A percentile compares a stretch with the other conserved stretches of the same genome.
These are phyloP conservation scores for Girardinichthys multiradiatus DNA, from an alignment of 2,113 vertebrate genomes.

Conservation along the genomic window DNA sequence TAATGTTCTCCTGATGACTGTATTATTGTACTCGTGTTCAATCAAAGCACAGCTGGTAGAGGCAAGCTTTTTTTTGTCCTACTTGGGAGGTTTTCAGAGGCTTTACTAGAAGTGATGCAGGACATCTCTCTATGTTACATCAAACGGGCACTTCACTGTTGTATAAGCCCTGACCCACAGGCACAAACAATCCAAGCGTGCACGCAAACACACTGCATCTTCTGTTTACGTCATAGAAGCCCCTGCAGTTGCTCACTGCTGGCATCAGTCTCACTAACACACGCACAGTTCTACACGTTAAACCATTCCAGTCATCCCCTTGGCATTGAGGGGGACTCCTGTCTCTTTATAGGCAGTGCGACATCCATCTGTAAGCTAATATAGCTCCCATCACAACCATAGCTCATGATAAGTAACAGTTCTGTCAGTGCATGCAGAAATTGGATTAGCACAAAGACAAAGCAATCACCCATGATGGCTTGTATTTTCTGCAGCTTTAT, in stretches of 20 bases:
- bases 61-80: neutral
- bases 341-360: conserved; percentile 36
- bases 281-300: conserved; percentile 9
- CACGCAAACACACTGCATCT: conserved; percentile 4
- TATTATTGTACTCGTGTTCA: conserved; percentile 2
- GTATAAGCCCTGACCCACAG: conserved; percentile 36
- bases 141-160: conserved; percentile 40
- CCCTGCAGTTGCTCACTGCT: conserved; percentile 30
- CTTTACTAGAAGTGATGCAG: conserved; percentile 58
- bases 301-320: conserved; percentile 50
- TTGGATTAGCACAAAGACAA: conserved; percentile 25
- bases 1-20: conserved; percentile 20
- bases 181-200: conserved; percentile 33
- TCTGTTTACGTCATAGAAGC: conserved; percentile 49
- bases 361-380: conserved; percentile 54
- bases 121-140: conserved; percentile 17
- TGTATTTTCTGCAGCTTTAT: neutral
- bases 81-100: conserved; percentile 3
- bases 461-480: neutral
- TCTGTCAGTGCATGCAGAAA: conserved; percentile 11
- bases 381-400: conserved; percentile 43
- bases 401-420: conserved; percentile 17
- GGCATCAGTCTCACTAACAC: conserved; percentile 29
- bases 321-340: conserved; percentile 53
- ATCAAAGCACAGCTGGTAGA: conserved; percentile 12